Percentiles rank a stretch among this genome's conserved stretches.
These are phyloP conservation scores for Crocuta crocuta DNA, from an alignment of 2,113 vertebrate species.

Conservation along the genomic window DNA sequence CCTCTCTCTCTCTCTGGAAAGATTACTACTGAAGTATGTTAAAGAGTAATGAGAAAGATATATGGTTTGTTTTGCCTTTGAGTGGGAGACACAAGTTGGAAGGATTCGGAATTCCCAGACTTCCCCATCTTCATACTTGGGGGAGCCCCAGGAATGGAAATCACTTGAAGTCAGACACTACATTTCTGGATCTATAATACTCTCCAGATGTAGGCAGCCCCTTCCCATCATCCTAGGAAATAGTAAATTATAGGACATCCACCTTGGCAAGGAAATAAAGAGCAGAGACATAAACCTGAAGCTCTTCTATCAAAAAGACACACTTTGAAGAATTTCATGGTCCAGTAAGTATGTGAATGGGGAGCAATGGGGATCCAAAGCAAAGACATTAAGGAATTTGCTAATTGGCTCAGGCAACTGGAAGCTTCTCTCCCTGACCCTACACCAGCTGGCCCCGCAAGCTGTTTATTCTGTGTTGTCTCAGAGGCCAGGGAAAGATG, in stretches of 20 bases:
- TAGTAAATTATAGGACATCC: not conserved
- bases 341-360: not conserved
- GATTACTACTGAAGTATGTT: not conserved
- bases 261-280: not conserved
- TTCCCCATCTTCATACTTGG: not conserved
- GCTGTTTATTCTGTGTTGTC: not conserved
- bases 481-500: not conserved
- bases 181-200: not conserved
- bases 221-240: not conserved
- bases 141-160: not conserved
- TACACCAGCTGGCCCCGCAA: not conserved
- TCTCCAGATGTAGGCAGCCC: not conserved
- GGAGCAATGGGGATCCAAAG: not conserved
- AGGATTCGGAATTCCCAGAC: not conserved
- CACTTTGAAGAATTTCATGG: slow-evolving; percentile 12
- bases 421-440: not conserved
- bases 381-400: not conserved
- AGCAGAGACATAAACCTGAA: not conserved
- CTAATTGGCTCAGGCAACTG: slow-evolving; percentile 7
- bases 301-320: not conserved
- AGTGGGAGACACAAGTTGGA: not conserved
- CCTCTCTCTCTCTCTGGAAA: too few relatives aligned
- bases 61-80: not conserved
- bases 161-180: not conserved
- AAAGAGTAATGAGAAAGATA: not conserved